phyloP scores from a whole-genome alignment of 2,797 vertebrate genomes.

The Acanthurus leucopareius region DNA sequence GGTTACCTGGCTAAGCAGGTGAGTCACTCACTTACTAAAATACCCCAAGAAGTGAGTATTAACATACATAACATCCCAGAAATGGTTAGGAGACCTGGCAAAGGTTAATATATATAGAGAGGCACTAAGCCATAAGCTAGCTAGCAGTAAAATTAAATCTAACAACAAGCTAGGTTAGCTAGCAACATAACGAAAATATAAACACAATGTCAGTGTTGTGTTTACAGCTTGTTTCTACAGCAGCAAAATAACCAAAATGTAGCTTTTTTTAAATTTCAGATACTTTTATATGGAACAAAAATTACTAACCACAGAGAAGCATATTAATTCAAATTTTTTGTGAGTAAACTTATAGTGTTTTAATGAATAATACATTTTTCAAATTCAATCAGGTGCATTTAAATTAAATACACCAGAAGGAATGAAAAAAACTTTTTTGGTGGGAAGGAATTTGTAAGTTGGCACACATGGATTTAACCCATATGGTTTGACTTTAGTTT shows the following conservation, averaged over 20 bases:
- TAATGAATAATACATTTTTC: neutral
- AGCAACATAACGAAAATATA: no score
- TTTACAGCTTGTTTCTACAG: neutral
- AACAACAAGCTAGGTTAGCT: no score
- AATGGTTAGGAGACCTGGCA: no score
- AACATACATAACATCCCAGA: no score
- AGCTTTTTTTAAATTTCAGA: neutral
- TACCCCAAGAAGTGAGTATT: no score
- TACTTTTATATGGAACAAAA: neutral
- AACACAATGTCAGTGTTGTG: no score
- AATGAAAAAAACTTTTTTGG: slow-evolving; percentile 18
- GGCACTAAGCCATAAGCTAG: no score
- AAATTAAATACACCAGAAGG: neutral
- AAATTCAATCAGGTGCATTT: neutral
- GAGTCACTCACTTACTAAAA: no score
- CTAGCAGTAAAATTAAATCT: no score
- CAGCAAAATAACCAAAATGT: neutral
- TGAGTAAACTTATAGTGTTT: neutral
- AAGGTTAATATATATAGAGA: no score
- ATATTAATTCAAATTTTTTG: neutral
- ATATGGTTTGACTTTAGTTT: slow-evolving; percentile 58
- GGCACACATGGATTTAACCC: slow-evolving; percentile 41
- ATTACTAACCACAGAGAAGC: neutral
- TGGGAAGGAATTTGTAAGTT: slow-evolving; percentile 20
- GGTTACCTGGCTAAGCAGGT: no score